Evolutionary conservation across 2,113 vertebrate species (phyloP), one percentile per base, ranked within the genome.

Genomic region (Erythrocercus mccallii): DNA sequence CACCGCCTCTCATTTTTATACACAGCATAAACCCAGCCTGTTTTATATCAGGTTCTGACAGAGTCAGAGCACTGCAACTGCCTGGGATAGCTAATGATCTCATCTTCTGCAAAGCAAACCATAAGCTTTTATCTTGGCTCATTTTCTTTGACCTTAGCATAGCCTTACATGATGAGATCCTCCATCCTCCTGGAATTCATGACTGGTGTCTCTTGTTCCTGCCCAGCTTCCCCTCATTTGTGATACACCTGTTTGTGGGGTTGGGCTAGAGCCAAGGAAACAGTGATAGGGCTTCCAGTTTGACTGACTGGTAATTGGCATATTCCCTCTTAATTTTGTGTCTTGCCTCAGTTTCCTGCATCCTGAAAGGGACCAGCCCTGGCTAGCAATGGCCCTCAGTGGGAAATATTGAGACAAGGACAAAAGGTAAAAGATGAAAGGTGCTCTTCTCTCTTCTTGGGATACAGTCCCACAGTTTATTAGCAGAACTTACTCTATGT

Each of bases 81-180:
- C 90, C 45, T 93, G 40, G 80, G 90, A 78, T 71, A 76, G 77
- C 61, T 94, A 96, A 96, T 88, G 80, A 96, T 91, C 72, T 95
- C 92, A 93, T 93, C 80, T 90, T 61, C 80, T 88, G 82, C 95
- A 92, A 86, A 84, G 80, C 88, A 93, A 90, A 76, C 73, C 60
- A 69, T 33, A 76, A 96, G 65, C 53, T 79, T 74, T 96, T 81
- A 37, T 94, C 60, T 84, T 86, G 77, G 71, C 61, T 97, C 11
- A 0, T 88, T 96, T 69, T 90, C 65, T 92, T 86, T 90, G 72
- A 86, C 85, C 83, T 86, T 56, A 94, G 30, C 33, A 42, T 45
- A 95, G 38, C 33, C 58, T 86, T 68, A 83, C 64, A 74, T 37
- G 47, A 37, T 88, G 79, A 88, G 48, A 44, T 88, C 37, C 82